A percentile compares a stretch with the other conserved stretches of the same genome.
These are phyloP conservation scores for Dendrocincla tyrannina DNA, from an alignment of 2,797 vertebrate species.

Conservation along the genomic window DNA sequence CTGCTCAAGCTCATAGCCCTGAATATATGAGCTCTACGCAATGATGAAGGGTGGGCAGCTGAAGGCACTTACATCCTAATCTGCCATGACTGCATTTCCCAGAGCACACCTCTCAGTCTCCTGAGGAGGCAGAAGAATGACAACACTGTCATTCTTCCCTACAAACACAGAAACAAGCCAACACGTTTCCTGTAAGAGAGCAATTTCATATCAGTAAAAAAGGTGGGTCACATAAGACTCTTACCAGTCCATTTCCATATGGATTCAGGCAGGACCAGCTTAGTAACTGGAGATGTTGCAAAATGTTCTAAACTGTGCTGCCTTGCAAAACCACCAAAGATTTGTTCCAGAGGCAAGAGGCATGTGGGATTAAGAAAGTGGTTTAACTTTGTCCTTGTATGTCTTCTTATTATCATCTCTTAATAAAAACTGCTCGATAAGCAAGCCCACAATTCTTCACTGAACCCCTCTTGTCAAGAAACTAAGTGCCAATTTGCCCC, in stretches of 20 bases:
- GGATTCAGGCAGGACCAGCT: background rate
- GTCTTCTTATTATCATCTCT: background rate
- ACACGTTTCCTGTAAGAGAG: background rate
- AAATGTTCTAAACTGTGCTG: rapidly evolving
- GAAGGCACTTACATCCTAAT: background rate
- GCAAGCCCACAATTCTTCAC: background rate
- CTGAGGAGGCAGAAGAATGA: background rate
- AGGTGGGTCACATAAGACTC: background rate
- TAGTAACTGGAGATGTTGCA: rapidly evolving
- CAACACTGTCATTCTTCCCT: background rate
- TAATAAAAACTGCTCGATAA: background rate
- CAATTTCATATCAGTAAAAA: background rate
- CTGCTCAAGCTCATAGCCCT: background rate
- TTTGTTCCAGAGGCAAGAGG: background rate
- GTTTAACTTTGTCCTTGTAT: background rate
- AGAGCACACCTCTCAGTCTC: background rate
- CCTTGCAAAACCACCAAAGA: background rate
- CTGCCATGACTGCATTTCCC: background rate
- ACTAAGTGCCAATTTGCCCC: background rate
- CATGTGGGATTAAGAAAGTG: background rate
- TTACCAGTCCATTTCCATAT: background rate
- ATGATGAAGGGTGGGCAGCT: background rate
- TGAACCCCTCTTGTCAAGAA: background rate
- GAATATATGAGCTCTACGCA: background rate
- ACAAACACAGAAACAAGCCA: background rate